phyloP scores from a whole-genome alignment of 2,888 invertebrate species.

The Leucoptera coffeella region DNA sequence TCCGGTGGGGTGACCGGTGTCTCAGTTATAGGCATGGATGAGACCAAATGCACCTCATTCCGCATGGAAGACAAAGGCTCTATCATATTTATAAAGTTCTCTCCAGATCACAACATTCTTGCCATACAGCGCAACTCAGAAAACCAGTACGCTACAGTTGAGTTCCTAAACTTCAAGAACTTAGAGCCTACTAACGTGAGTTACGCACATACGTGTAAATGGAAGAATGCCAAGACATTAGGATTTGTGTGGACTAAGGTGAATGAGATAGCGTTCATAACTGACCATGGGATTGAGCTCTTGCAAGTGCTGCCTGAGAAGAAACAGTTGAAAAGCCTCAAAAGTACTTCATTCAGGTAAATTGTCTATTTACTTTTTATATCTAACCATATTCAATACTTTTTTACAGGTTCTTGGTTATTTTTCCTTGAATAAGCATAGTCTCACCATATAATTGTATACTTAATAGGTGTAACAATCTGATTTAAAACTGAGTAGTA shows the following conservation, averaged over 20 bases:
- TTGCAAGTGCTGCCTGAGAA: slow-evolving; percentile 69
- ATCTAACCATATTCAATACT: neutral
- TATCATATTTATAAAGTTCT: slow-evolving; percentile 89
- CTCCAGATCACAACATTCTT: slow-evolving; percentile 79
- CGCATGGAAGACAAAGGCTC: slow-evolving; percentile 90
- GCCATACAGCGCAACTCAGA: slow-evolving; percentile 78
- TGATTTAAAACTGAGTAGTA: too few relatives aligned
- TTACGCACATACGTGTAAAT: slow-evolving; percentile 81
- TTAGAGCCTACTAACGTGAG: slow-evolving; percentile 61
- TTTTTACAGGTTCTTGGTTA: neutral
- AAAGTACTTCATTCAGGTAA: slow-evolving; percentile 52
- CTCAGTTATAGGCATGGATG: slow-evolving; percentile 79
- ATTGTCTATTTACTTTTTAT: neutral
- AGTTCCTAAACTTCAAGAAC: slow-evolving; percentile 81
- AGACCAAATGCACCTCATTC: slow-evolving; percentile 64
- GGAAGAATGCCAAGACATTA: slow-evolving; percentile 76
- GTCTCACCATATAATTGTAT: neutral
- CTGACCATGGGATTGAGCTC: slow-evolving; percentile 86
- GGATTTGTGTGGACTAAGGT: slow-evolving; percentile 90
- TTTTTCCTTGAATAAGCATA: neutral
- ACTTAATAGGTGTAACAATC: neutral
- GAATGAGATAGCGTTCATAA: slow-evolving; percentile 85
- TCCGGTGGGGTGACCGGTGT: slow-evolving; percentile 94
- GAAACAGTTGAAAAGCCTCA: slow-evolving; percentile 57
- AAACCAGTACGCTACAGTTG: slow-evolving; percentile 67